These are phyloP conservation scores for Thamnophis sirtalis DNA, from an alignment of 2,113 vertebrate genomes.

Conservation along the genomic window DNA sequence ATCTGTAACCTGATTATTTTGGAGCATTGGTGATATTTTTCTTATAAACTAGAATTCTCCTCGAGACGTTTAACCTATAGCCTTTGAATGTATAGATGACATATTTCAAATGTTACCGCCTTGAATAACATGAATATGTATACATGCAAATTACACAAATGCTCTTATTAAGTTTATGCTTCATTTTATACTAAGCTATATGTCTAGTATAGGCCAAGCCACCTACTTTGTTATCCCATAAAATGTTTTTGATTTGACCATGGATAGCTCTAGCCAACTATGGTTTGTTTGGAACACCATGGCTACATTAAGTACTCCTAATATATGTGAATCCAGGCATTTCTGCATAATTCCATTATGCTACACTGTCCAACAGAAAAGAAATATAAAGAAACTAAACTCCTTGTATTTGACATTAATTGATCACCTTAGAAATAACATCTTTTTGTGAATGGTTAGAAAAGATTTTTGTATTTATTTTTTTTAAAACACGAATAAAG, in stretches of 20 bases:
- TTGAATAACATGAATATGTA: not conserved
- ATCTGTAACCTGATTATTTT: not conserved
- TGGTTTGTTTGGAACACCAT: not conserved
- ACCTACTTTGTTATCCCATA: not conserved
- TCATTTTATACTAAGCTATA: not conserved
- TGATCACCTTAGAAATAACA: conserved; percentile 39
- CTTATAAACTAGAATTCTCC: not conserved
- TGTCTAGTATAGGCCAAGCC: not conserved
- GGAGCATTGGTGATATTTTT: not conserved
- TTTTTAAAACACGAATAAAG: conserved; percentile 62
- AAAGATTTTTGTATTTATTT: conserved; percentile 66
- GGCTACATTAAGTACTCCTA: not conserved
- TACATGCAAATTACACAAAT: not conserved
- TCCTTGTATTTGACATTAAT: not conserved
- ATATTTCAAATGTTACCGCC: not conserved
- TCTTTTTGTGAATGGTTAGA: conserved; percentile 64
- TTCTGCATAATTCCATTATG: not conserved
- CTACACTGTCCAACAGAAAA: not conserved
- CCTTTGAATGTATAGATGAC: not conserved
- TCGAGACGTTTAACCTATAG: not conserved
- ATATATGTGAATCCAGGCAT: not conserved
- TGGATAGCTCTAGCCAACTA: not conserved
- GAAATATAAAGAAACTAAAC: not conserved
- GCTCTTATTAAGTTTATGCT: not conserved
- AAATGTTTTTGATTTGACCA: not conserved